Base-by-base conservation (phyloP, 2,797 vertebrate genomes). In the Oryzias sinensis region DNA sequence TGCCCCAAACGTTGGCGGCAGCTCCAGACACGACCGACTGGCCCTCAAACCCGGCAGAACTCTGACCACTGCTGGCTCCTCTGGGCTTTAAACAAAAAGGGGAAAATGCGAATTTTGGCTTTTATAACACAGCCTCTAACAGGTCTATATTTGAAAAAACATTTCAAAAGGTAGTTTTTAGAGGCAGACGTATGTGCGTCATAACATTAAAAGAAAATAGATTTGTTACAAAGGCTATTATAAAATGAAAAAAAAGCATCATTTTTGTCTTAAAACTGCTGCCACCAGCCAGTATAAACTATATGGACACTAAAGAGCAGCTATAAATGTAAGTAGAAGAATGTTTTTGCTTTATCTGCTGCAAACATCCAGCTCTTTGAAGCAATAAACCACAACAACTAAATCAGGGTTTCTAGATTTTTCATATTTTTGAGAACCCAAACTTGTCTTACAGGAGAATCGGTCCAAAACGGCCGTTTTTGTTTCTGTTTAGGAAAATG, bases 91-190 rank as follows among this genome's bases (percentile, higher is more conserved):
- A 81, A 81, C 72, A 47, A 22, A 60, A 43, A 78, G 81, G 77
- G 84, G 86, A 82, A 85, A 83, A 79, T 83, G 72, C 73, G 75
- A 16, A 45, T 0, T 27, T 29, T 11, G 20, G 5, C 25, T 48
- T 17, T 1, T 6, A n/a, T 4, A 2, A 22, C 18, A 17, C 13
- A 16, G 14, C 37, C 20, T 56, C n/a, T 5, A 14, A 4, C 18
- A 44, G 14, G n/a, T 5, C 16, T 47, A 2, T 24, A 27, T 1
- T 44, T 27, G 49, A 27, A 33, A n/a, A 43, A 4, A n/a, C 1
- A 22, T 2, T 6, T 40, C 5, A 43, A 27, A 25, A n/a, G 40
- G 11, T 6, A 2, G 29, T 17, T 33, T 16, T 44, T 3, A 44
- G 17, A 5, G 43, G 9, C 29, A 51, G 37, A 9, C 49, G 6